These are phyloP conservation scores for Dipodomys stephensi DNA, from an alignment of 2,113 vertebrate species.

Conservation along the genomic window DNA sequence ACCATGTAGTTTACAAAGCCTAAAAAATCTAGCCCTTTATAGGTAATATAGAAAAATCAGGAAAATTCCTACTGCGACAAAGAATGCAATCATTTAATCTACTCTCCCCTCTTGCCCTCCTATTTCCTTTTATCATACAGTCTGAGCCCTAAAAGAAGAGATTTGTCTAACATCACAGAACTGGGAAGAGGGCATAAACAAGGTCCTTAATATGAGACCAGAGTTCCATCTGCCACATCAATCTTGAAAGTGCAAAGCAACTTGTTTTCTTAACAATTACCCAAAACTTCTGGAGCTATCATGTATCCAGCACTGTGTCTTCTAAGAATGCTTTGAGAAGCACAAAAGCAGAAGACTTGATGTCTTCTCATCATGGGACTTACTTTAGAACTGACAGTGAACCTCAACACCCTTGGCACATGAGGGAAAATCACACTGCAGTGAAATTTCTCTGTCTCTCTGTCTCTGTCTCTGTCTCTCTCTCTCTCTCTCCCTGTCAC, in stretches of 20 bases:
- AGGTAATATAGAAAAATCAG: background rate
- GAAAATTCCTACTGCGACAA: background rate
- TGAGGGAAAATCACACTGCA: background rate
- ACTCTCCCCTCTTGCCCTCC: background rate
- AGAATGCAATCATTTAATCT: background rate
- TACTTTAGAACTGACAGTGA: too few relatives aligned
- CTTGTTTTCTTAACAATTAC: background rate
- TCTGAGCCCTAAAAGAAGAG: background rate
- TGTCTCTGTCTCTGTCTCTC: too few relatives aligned
- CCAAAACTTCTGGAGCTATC: background rate
- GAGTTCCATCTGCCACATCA: background rate
- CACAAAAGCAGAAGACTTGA: background rate
- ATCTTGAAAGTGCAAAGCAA: background rate
- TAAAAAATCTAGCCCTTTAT: background rate
- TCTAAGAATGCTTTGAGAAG: too few relatives aligned
- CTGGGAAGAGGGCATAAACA: background rate
- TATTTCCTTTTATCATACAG: background rate
- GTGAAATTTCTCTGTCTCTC: background rate
- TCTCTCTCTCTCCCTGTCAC: too few relatives aligned
- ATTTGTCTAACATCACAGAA: conserved; percentile 39
- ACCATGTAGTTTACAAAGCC: background rate
- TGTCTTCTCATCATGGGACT: background rate
- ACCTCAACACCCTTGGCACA: background rate
- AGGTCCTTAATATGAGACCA: background rate
- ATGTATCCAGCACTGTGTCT: background rate